These are phyloP conservation scores for Atherinomorus stipes DNA, from an alignment of 2,113 vertebrate genomes.

Conservation along the genomic window DNA sequence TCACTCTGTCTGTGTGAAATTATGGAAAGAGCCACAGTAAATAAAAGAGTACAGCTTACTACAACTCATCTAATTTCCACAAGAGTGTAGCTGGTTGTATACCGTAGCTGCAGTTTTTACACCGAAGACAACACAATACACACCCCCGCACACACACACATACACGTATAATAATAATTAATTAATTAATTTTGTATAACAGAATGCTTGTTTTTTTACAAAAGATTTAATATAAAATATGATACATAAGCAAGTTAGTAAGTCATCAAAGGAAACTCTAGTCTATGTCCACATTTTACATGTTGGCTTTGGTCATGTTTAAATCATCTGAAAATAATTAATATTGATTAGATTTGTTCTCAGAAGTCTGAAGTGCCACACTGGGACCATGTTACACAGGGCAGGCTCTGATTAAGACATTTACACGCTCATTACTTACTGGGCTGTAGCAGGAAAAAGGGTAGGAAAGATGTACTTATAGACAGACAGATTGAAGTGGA, in stretches of 20 bases:
- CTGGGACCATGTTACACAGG: slow-evolving; percentile 56
- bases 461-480: slow-evolving; percentile 7
- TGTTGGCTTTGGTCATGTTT: slow-evolving; percentile 63
- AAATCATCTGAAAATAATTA: slow-evolving; percentile 70
- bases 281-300: slow-evolving; percentile 42
- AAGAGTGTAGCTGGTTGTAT: too few relatives aligned
- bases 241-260: neutral
- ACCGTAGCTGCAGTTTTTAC: too few relatives aligned
- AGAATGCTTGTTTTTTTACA: neutral
- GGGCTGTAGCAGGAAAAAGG: slow-evolving; percentile 32
- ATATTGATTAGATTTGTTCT: slow-evolving; percentile 48
- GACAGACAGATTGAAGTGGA: slow-evolving; percentile 17
- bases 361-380: slow-evolving; percentile 48
- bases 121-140: too few relatives aligned
- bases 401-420: slow-evolving; percentile 72
- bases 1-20: too few relatives aligned
- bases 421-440: slow-evolving; percentile 69
- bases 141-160: too few relatives aligned
- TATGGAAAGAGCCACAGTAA: too few relatives aligned
- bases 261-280: neutral
- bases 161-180: too few relatives aligned
- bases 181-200: neutral
- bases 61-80: too few relatives aligned
- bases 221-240: neutral
- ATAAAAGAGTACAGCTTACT: too few relatives aligned